A percentile compares a stretch with the other conserved stretches of the same genome.
Evolutionary conservation across 2,113 vertebrate genomes (phyloP).

Genomic region (Pangasianodon gigas): DNA sequence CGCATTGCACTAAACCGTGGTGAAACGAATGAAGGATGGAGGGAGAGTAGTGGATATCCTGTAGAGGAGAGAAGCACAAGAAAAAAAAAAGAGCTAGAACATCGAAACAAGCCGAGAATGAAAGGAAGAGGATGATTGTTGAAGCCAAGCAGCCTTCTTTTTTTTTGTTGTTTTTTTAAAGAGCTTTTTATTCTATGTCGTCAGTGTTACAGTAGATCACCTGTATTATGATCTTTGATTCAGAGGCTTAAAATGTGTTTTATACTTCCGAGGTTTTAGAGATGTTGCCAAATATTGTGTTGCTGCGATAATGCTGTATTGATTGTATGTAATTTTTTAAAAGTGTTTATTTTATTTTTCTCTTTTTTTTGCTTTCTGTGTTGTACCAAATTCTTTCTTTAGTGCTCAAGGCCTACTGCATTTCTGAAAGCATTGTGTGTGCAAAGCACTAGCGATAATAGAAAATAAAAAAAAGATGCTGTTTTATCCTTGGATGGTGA

Average conservation of each 20-base stretch:
- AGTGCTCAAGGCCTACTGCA: conserved; percentile 70
- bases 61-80: conserved; percentile 50
- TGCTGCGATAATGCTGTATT: conserved; percentile 65
- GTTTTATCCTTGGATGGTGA: conserved; percentile 62
- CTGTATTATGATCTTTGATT: conserved; percentile 69
- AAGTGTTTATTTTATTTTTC: conserved; percentile 66
- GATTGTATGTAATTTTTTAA: conserved; percentile 43
- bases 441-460: conserved; percentile 72
- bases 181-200: conserved; percentile 62
- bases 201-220: conserved; percentile 70
- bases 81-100: conserved; percentile 48
- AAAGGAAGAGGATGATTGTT: conserved; percentile 63
- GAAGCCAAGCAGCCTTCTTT: conserved; percentile 66
- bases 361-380: conserved; percentile 68
- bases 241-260: conserved; percentile 60
- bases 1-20: conserved; percentile 39
- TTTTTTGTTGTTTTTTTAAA: conserved; percentile 54
- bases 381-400: conserved; percentile 70
- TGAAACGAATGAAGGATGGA: not conserved
- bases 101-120: conserved; percentile 26
- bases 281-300: conserved; percentile 76
- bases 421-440: conserved; percentile 65
- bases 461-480: conserved; percentile 64
- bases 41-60: not conserved
- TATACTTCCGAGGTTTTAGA: conserved; percentile 61